Base-by-base conservation (phyloP, 2,797 vertebrate genomes). In the Sparus aurata region DNA sequence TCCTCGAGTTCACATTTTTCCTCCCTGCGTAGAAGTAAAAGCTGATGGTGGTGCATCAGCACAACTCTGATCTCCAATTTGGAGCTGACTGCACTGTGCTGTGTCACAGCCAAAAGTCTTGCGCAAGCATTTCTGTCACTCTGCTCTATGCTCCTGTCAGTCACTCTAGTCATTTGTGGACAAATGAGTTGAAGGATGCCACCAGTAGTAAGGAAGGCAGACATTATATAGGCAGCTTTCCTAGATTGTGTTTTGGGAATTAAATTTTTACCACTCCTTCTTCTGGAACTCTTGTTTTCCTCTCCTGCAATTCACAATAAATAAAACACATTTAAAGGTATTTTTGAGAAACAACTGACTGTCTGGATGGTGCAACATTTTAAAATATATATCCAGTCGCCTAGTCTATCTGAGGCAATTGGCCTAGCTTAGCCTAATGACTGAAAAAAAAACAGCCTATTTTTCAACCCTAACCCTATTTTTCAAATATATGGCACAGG, bases 71-170 rank as follows among this genome's bases (percentile, higher is more conserved):
- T 53, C 63, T 72, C 25, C 47, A 47, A 69, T 70, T 73, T 61
- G 79, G 60, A 65, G 72, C 73, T 70, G 77, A 70, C 68, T 69
- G 41, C 59, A 61, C 70, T 18, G 47, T 2, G 8, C 59, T 2
- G 63, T 77, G 73, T 58, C 79, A 64, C 23, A 69, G 77, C 60
- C 62, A 45, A 72, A 82, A 53, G 4, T 53, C 74, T 45, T 30
- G 41, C 80, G 45, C 60, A 69, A 82, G 85, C 84, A 75, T 61
- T 85, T 75, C 81, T 89, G 89, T 83, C 85, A 86, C 82, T 79
- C 59, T 17, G 0, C 47, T 69, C 0, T 53, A 45, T 2, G 1
- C 53, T 49, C 69, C 74, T 62, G 75, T 87, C 87, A 81, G 12
- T 90, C 89, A 85, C 2, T 10, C n/a, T 13, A 43, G 53, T 68